phyloP scores from a whole-genome alignment of 2,888 invertebrate genomes.

The Strigamia transsilvanica region DNA sequence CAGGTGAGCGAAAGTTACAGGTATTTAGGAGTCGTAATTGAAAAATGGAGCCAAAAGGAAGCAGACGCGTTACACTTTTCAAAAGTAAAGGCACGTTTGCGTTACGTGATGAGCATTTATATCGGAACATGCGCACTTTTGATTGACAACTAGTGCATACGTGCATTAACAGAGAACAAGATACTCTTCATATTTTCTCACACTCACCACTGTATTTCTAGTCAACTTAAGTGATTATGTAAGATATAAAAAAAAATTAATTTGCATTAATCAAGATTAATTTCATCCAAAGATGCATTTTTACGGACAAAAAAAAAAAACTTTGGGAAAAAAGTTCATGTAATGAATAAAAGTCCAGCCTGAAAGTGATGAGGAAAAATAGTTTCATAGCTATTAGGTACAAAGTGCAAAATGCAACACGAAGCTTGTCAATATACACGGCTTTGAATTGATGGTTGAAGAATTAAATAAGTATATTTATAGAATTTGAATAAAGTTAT shows the following conservation, averaged over 20 bases:
- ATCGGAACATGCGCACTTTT: constrained; percentile 16
- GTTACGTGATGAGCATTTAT: not conserved
- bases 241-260: not conserved
- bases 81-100: constrained; percentile 20
- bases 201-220: not conserved
- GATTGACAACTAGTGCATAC: constrained; percentile 48
- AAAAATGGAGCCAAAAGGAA: constrained; percentile 28
- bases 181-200: constrained; percentile 39
- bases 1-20: constrained; percentile 35
- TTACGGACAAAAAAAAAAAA: not conserved
- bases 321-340: not conserved
- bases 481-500: constrained; percentile 35
- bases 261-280: constrained; percentile 37
- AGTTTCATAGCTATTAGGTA: constrained; percentile 16
- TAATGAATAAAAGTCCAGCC: constrained; percentile 20
- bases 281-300: constrained; percentile 15
- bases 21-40: constrained; percentile 10
- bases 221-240: not conserved
- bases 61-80: constrained; percentile 41
- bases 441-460: constrained; percentile 40
- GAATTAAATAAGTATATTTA: constrained; percentile 19
- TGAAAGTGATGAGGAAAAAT: not conserved
- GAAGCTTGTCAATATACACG: constrained; percentile 44
- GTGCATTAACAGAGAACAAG: constrained; percentile 31
- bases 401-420: constrained; percentile 26